Conservation (phyloP, 2,888 invertebrate species). For the Melanophora roralis region DNA sequence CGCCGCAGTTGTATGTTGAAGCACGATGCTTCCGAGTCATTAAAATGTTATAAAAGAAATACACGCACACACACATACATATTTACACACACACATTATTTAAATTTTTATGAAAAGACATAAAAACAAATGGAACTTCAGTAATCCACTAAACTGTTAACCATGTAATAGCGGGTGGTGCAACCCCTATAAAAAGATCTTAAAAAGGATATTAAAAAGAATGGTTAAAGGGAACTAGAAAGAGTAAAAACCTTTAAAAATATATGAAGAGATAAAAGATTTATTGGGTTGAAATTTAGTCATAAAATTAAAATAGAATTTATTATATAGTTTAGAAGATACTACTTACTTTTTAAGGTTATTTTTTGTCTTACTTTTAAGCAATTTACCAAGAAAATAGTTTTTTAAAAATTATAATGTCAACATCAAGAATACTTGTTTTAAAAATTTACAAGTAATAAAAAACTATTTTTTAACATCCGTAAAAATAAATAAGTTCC, state of each 20-base stretch:
- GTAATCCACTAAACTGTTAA: conserved; percentile 12
- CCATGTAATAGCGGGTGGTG: not conserved
- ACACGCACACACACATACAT: not conserved
- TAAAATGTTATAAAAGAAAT: not conserved
- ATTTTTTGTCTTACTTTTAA: no score
- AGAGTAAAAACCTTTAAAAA: not conserved
- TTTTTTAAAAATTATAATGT: no score
- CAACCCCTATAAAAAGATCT: not conserved
- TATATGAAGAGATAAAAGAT: not conserved
- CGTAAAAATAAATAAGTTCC: no score
- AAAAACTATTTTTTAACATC: no score
- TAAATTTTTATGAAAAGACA: not conserved
- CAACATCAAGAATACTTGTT: no score
- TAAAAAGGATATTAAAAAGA: conserved; percentile 1
- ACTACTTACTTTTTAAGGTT: no score
- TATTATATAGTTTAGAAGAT: no score
- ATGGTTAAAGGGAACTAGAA: not conserved
- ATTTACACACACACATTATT: conserved; percentile 5
- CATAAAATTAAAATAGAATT: not conserved
- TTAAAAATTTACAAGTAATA: no score
- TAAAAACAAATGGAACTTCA: conserved; percentile 1
- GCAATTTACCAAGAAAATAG: no score
- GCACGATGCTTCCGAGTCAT: not conserved
- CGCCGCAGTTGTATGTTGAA: not conserved
- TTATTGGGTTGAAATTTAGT: conserved; percentile 1